phyloP scores from a whole-genome alignment of 2,797 vertebrate species.

The Betta splendens region DNA sequence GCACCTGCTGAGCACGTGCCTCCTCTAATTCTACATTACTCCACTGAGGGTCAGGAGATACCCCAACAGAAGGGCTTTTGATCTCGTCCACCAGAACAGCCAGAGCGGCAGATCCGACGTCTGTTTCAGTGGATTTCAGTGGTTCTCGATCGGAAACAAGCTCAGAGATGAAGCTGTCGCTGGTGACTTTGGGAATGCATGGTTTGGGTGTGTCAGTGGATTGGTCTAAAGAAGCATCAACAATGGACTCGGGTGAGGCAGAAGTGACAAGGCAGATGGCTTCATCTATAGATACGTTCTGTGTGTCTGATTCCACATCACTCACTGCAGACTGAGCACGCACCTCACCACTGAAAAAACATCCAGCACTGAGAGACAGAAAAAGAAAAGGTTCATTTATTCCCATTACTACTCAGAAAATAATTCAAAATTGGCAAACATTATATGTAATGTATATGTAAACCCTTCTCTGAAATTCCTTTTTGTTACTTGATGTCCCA shows the following conservation, averaged over 20 bases:
- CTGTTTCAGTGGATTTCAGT: slow-evolving; percentile 39
- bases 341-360: slow-evolving; percentile 93
- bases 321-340: slow-evolving; percentile 80
- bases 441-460: too few relatives aligned
- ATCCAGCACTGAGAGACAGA: slow-evolving; percentile 86
- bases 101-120: slow-evolving; percentile 14
- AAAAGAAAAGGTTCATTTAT: background rate
- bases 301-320: slow-evolving; percentile 83
- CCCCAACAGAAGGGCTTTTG: slow-evolving; percentile 6
- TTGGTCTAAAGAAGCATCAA: slow-evolving; percentile 18
- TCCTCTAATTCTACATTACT: slow-evolving; percentile 94
- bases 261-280: slow-evolving; percentile 3
- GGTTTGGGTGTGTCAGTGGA: slow-evolving; percentile 47
- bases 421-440: background rate
- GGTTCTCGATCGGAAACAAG: slow-evolving; percentile 81
- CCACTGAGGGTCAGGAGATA: slow-evolving; percentile 83
- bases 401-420: background rate
- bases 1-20: slow-evolving; percentile 72
- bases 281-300: slow-evolving; percentile 65
- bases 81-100: slow-evolving; percentile 70
- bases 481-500: too few relatives aligned
- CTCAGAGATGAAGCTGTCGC: slow-evolving; percentile 86
- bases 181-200: slow-evolving; percentile 83
- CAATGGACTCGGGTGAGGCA: slow-evolving; percentile 25
- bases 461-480: too few relatives aligned